Percentiles rank a stretch among this genome's conserved stretches.
phyloP scores from a whole-genome alignment of 2,888 invertebrate genomes.

The Chaitophorus viminalis region DNA sequence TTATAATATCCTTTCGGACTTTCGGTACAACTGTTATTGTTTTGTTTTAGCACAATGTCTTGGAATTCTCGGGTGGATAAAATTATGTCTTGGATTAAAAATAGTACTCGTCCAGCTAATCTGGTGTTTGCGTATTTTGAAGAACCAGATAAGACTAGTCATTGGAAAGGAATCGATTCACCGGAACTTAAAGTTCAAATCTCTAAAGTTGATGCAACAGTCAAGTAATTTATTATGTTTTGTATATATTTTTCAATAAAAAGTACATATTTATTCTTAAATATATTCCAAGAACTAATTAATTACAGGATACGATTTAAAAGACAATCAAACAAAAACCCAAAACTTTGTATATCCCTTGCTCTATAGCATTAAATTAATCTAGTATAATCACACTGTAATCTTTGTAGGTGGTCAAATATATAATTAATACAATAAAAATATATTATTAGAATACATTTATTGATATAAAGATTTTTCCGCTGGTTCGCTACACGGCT shows the following conservation, averaged over 20 bases:
- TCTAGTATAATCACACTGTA: no score
- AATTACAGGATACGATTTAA: not conserved
- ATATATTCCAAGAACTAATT: not conserved
- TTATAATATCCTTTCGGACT: no score
- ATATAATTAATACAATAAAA: no score
- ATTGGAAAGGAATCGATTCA: conserved; percentile 72
- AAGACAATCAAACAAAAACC: not conserved
- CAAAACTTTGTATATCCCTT: not conserved
- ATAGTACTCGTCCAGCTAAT: conserved; percentile 74
- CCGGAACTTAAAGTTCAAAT: conserved; percentile 68
- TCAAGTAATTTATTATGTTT: conserved; percentile 65
- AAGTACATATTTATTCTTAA: not conserved
- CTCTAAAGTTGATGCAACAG: conserved; percentile 70
- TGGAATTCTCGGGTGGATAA: conserved; percentile 71
- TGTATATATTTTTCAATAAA: not conserved
- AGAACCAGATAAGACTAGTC: conserved; percentile 70
- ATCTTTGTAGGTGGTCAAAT: no score
- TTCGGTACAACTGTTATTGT: no score
- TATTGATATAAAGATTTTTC: no score
- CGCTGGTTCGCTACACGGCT: no score
- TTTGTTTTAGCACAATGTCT: conserved; percentile 65
- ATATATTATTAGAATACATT: no score
- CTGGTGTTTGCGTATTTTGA: conserved; percentile 68
- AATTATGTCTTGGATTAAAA: conserved; percentile 72
- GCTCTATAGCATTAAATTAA: not conserved